Base-by-base conservation (phyloP, 2,113 vertebrate species). In the Clarias batrachus region DNA sequence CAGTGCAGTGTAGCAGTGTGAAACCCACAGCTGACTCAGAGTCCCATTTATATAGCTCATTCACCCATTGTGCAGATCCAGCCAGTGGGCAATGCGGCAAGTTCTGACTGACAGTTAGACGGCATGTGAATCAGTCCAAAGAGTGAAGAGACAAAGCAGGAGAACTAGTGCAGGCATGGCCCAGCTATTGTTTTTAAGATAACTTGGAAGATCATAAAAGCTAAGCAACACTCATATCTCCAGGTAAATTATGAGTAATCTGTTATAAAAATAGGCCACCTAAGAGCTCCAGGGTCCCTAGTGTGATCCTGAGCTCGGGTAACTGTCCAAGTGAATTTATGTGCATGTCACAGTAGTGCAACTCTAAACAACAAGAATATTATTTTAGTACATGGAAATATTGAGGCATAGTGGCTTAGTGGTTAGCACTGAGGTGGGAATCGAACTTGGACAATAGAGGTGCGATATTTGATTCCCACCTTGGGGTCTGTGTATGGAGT, bases 41-140 rank as follows among this genome's bases (percentile, higher is more conserved):
- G 19, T 84, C 68, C 57, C 12, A 33, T 85, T 85, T 85, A 88
- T 65, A 59, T 85, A 85, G 85, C 79, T 60, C 19, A 48, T 37
- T 21, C 16, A n/a, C 25, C 77, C 73, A 82, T 65, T 74, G 71
- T 81, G 13, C 10, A 80, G 41, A 25, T 85, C 48, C 21, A 65
- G 71, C 48, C 76, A 85, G 11, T 70, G 23, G 19, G 41, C 56
- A 48, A 80, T 71, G 74, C 52, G 52, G 12, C 19, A n/a, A 79
- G 27, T 65, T 85, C 13, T 68, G 76, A 78, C 23, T 80, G 6
- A 56, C 10, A 65, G 41, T 63, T 78, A 19, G 27, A 23, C 27
- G 17, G 17, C 27, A 80, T 48, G 16, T 52, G 19, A 63, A 41
- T 23, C 13, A 25, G 48, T 54, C 14, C 23, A 54, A 77, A 16